phyloP scores from a whole-genome alignment of 2,113 vertebrate genomes.

The Nibea coibor region DNA sequence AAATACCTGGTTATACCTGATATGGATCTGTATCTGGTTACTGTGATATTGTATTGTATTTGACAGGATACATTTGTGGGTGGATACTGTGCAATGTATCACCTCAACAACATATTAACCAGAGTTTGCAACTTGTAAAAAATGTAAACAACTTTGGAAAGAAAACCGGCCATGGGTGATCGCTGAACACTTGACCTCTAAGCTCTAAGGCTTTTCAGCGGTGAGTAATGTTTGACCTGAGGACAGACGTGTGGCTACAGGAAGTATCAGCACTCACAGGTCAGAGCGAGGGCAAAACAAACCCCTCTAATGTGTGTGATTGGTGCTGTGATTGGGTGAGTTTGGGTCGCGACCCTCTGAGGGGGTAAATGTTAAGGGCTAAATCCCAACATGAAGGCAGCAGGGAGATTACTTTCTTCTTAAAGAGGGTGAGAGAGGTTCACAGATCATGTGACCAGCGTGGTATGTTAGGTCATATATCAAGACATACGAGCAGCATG shows the following conservation, averaged over 20 bases:
- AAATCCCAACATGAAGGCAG: constrained; percentile 14
- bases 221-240: constrained; percentile 59
- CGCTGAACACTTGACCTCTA: constrained; percentile 26
- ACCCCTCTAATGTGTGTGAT: constrained; percentile 46
- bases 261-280: constrained; percentile 61
- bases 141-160: constrained; percentile 28
- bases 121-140: constrained; percentile 9
- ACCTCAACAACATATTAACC: constrained; percentile 19
- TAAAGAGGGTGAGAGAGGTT: background rate
- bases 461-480: background rate
- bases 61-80: background rate
- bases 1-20: background rate
- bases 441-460: background rate
- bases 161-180: constrained; percentile 22
- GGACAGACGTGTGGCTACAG: constrained; percentile 59
- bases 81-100: constrained; percentile 7
- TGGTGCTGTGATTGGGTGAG: constrained; percentile 30
- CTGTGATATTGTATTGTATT: background rate
- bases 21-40: background rate
- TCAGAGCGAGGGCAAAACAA: constrained; percentile 52
- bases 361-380: constrained; percentile 37
- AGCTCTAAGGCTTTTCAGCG: background rate
- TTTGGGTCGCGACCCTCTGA: constrained; percentile 35
- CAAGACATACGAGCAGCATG: background rate
- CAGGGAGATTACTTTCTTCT: constrained; percentile 28